Percentiles rank a stretch among this genome's conserved stretches.
Evolutionary conservation across 2,113 vertebrate species (phyloP).

Genomic region (Menura novaehollandiae): DNA sequence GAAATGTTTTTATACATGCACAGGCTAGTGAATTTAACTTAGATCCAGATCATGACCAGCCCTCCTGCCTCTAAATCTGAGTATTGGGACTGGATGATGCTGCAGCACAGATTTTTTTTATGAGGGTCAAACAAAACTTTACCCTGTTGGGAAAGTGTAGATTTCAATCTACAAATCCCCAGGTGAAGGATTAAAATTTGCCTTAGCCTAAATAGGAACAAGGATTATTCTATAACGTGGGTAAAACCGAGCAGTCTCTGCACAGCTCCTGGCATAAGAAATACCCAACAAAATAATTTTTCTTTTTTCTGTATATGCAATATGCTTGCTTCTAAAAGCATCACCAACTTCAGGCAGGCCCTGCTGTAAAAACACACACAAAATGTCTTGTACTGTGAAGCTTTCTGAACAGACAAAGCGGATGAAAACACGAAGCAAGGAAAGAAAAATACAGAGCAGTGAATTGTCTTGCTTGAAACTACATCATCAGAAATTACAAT

Average conservation of each 20-base stretch:
- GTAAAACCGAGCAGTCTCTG: not conserved
- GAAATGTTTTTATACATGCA: not conserved
- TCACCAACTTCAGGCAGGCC: not conserved
- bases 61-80: not conserved
- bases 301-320: not conserved
- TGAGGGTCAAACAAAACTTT: not conserved
- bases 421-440: not conserved
- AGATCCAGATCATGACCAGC: not conserved
- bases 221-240: not conserved
- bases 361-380: not conserved
- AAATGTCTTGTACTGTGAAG: rapidly evolving
- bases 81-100: not conserved
- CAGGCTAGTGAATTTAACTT: not conserved
- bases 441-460: not conserved
- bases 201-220: not conserved
- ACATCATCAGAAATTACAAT: not conserved
- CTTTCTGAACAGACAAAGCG: not conserved
- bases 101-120: not conserved
- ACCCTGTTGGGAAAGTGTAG: not conserved
- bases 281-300: not conserved
- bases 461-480: not conserved
- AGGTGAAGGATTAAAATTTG: not conserved
- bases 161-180: not conserved
- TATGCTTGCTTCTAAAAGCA: not conserved
- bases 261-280: not conserved